Evolutionary conservation across 2,113 vertebrate genomes (phyloP).

Genomic region (Anser brachyrhynchus): DNA sequence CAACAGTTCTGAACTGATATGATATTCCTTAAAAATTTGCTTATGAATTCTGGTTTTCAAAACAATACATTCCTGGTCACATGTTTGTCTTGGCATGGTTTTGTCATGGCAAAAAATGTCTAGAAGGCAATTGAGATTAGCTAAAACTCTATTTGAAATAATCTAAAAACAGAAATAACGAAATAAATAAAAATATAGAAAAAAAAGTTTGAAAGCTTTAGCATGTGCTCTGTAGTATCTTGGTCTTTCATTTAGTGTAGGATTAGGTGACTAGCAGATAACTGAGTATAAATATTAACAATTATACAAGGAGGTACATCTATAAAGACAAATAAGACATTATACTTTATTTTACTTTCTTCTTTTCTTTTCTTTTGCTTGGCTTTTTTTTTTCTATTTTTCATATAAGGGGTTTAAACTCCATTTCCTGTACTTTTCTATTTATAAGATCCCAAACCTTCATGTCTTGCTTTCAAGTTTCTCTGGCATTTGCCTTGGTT

Average conservation of each 20-base stretch:
- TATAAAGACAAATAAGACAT: neutral
- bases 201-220: neutral
- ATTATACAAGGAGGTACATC: no score
- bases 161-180: neutral
- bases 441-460: rapidly evolving
- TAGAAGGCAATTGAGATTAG: neutral
- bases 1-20: rapidly evolving
- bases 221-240: neutral
- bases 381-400: no score
- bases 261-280: neutral
- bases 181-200: neutral
- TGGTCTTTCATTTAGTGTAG: neutral
- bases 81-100: neutral
- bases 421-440: rapidly evolving
- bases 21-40: neutral
- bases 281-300: neutral
- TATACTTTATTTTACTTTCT: neutral
- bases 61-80: neutral
- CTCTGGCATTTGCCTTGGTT: neutral
- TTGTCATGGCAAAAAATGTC: neutral
- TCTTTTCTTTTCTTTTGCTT: neutral
- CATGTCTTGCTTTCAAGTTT: neutral
- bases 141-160: neutral
- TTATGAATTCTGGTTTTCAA: neutral
- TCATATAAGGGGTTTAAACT: neutral